Evolutionary conservation across 2,113 vertebrate species (phyloP).

Genomic region (Hydrolagus affinis): DNA sequence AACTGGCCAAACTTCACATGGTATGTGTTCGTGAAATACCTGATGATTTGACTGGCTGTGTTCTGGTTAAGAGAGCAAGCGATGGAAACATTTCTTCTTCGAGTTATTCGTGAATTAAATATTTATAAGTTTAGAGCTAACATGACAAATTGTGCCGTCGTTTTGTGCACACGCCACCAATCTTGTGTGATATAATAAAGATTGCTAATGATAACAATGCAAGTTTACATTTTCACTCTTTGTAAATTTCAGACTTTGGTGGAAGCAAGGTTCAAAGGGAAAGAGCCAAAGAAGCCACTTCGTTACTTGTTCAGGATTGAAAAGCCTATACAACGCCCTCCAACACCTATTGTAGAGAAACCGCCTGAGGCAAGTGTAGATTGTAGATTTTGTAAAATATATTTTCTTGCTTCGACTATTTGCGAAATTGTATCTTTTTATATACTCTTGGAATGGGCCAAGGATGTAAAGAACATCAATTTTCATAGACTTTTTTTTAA

Average conservation of each 20-base stretch:
- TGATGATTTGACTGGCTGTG: background rate
- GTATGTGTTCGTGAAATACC: slow-evolving; percentile 46
- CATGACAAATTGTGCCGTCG: background rate
- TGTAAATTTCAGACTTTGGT: slow-evolving; percentile 55
- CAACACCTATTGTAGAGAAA: slow-evolving; percentile 61
- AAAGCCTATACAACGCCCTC: slow-evolving; percentile 56
- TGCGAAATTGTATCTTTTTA: background rate
- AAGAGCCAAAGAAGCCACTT: slow-evolving; percentile 47
- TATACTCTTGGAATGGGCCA: too few species aligned
- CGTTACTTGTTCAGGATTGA: slow-evolving; percentile 56
- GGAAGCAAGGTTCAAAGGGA: slow-evolving; percentile 49
- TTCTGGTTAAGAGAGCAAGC: too few species aligned
- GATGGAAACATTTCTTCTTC: too few species aligned
- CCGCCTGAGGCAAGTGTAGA: slow-evolving; percentile 57
- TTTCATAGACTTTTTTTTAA: too few species aligned
- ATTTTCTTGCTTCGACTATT: background rate
- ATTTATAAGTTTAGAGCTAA: background rate
- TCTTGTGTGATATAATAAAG: too few species aligned
- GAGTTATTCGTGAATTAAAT: background rate
- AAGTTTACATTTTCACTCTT: slow-evolving; percentile 27
- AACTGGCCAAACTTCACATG: slow-evolving; percentile 64
- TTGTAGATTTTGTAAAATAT: background rate
- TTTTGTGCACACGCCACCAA: background rate
- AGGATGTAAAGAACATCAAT: too few species aligned
- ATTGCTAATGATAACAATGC: too few species aligned